Evolutionary conservation across 2,113 vertebrate genomes (phyloP).

Genomic region (Chaetodon auriga): DNA sequence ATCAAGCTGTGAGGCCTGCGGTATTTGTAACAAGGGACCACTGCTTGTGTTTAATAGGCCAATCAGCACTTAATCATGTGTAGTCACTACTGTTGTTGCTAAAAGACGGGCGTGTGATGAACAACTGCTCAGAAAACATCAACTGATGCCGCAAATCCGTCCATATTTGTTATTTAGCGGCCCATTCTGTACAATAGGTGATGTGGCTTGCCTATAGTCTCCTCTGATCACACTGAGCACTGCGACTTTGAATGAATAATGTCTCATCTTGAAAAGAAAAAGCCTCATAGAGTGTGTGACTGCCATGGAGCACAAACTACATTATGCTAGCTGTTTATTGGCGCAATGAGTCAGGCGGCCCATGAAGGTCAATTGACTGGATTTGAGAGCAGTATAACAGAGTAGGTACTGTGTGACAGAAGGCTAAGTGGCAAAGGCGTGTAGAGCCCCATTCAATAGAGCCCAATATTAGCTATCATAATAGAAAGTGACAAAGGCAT

Average conservation of each 20-base stretch:
- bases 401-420: slow-evolving; percentile 71
- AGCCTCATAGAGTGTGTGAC: slow-evolving; percentile 22
- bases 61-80: slow-evolving; percentile 69
- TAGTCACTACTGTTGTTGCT: slow-evolving; percentile 73
- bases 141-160: slow-evolving; percentile 41
- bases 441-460: slow-evolving; percentile 61
- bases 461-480: slow-evolving; percentile 61
- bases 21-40: slow-evolving; percentile 27
- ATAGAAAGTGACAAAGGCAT: slow-evolving; percentile 74
- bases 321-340: slow-evolving; percentile 72
- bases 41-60: slow-evolving; percentile 38
- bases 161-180: slow-evolving; percentile 27
- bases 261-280: slow-evolving; percentile 38
- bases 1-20: slow-evolving; percentile 17
- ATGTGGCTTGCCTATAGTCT: slow-evolving; percentile 21
- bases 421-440: slow-evolving; percentile 69
- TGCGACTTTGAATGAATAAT: slow-evolving; percentile 59
- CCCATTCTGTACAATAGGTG: slow-evolving; percentile 18
- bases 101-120: slow-evolving; percentile 65
- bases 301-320: slow-evolving; percentile 55
- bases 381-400: slow-evolving; percentile 66
- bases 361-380: slow-evolving; percentile 79
- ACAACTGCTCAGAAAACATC: slow-evolving; percentile 53
- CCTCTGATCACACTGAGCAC: slow-evolving; percentile 15
- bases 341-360: slow-evolving; percentile 67